Evolutionary conservation across 2,888 invertebrate genomes (phyloP), one percentile per base, ranked within the genome.

Genomic region (Drepanosiphum platanoidis): DNA sequence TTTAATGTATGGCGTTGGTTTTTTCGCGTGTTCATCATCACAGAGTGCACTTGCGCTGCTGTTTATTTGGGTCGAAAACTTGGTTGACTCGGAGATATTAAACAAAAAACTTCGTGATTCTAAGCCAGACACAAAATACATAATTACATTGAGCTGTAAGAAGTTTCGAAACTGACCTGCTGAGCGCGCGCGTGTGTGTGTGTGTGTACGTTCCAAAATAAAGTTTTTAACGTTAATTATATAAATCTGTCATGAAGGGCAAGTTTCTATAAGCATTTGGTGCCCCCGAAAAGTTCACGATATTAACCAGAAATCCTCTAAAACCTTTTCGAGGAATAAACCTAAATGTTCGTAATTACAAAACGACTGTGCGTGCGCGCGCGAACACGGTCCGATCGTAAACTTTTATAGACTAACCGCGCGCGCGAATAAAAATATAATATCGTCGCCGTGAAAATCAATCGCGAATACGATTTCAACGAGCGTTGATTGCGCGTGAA

Each of bases 151-250:
- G 80, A 80, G 52, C 46, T 61, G 75, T 79, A 80, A 70, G 68
- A 80, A 80, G 80, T 80, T 80, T 70, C 8, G 36, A 52, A 70
- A 80, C 80, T 80, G 80, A 80, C 80, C 80, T 52, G 68, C 27
- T 36, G 36, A n/a, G 80, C 15, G 58, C n/a, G 15, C 11, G 22
- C 27, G 80, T n/a, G 58, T 34, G 15, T 22, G 22, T 64, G 32
- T 42, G 42, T 58, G 39, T 32, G 22, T 42, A 74, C 22, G 61
- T 27, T 66, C 22, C 9, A 46, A 58, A 80, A 71, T 61, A 81
- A 81, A 81, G 81, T 81, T 81, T 71, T 71, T 71, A 71, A 81
- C 58, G 81, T 81, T 81, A 52, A 81, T 81, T 81, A 71, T 81
- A 81, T 81, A 81, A 71, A 71, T 71, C 58, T 71, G 81, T 58